Evolutionary conservation across 64 coral and sea anemone species (phyloP).

Genomic region (Catalaphyllia jardinei): DNA sequence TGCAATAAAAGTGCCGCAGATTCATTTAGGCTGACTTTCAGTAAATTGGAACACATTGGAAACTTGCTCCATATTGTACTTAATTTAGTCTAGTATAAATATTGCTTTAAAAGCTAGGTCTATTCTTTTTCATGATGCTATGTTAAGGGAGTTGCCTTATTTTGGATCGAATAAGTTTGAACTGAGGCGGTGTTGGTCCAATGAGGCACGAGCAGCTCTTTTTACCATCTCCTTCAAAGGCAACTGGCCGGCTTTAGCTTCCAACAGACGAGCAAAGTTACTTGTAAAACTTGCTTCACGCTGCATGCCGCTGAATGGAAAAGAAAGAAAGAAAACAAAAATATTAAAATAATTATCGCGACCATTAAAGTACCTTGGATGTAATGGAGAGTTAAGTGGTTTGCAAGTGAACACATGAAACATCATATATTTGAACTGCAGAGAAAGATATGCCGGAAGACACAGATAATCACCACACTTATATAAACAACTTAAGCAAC

Average conservation of each 20-base stretch:
- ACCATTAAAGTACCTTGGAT: too few species aligned
- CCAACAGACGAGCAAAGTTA: slow-evolving; percentile 5
- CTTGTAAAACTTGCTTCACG: slow-evolving; percentile 3
- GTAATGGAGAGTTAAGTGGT: too few species aligned
- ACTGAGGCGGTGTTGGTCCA: slow-evolving; percentile 18
- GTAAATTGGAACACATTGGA: too few species aligned
- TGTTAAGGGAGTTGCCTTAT: background rate
- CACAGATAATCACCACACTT: too few species aligned
- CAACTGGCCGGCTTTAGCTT: background rate
- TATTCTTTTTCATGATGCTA: background rate
- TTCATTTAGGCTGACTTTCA: too few species aligned
- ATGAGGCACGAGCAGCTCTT: background rate
- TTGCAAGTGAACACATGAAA: too few species aligned
- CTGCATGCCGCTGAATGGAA: background rate
- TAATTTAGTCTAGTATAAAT: background rate
- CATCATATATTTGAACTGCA: too few species aligned
- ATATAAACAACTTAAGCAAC: too few species aligned
- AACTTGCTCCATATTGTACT: background rate
- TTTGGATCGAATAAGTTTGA: background rate
- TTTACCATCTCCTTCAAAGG: slow-evolving; percentile 9
- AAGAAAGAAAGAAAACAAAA: background rate
- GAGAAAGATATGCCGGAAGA: too few species aligned
- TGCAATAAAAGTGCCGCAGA: too few species aligned
- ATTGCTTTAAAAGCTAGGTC: background rate
- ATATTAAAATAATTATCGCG: background rate